phyloP scores from a whole-genome alignment of 1,140 invertebrate species.

The Eulimnadia texana region DNA sequence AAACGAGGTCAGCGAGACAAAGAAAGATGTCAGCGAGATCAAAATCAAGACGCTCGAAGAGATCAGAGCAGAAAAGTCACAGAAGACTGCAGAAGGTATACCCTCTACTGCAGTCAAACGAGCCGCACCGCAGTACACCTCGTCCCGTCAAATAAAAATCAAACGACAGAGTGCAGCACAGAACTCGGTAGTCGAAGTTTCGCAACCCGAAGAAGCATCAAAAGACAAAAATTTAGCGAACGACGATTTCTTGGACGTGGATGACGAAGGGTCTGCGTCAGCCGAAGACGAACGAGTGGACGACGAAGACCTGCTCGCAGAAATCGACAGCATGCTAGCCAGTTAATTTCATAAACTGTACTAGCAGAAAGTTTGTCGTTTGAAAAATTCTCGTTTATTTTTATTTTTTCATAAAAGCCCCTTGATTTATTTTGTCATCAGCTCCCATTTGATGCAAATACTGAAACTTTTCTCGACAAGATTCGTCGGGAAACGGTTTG shows the following conservation, averaged over 20 bases:
- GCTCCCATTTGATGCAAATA: too few relatives aligned
- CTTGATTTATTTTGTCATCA: too few relatives aligned
- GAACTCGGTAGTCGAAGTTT: background rate
- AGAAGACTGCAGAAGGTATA: slow-evolving; percentile 4
- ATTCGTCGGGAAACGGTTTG: too few relatives aligned
- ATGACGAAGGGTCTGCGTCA: background rate
- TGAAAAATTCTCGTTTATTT: background rate
- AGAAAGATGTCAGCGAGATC: slow-evolving; percentile 22
- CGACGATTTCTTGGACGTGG: background rate
- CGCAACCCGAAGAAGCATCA: background rate
- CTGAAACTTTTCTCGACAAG: too few relatives aligned
- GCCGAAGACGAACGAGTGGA: background rate
- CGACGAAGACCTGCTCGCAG: background rate
- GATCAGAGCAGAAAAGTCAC: slow-evolving; percentile 24
- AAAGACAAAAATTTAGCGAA: background rate
- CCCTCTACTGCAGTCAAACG: background rate
- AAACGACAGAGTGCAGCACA: background rate
- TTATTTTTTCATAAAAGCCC: background rate
- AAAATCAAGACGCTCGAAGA: slow-evolving; percentile 30
- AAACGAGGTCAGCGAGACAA: slow-evolving; percentile 23
- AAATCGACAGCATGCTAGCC: background rate
- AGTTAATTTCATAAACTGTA: background rate
- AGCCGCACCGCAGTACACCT: background rate
- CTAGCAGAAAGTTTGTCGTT: background rate
- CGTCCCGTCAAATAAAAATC: background rate